Conservation (phyloP, 2,888 invertebrate species). For the Eupithecia subfuscata region DNA sequence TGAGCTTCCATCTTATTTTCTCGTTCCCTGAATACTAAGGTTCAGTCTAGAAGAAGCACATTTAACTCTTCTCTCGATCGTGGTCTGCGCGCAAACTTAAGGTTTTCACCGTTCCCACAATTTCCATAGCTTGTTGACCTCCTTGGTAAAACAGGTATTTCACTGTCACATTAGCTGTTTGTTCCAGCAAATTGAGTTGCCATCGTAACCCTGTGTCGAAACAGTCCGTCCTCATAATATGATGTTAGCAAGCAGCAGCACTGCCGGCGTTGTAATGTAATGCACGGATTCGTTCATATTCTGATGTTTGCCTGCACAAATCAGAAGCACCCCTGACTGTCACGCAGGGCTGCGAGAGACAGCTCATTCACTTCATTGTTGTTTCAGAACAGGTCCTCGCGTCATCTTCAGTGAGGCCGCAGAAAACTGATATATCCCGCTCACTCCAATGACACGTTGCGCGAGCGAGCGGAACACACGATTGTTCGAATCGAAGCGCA, state of each 20-base stretch:
- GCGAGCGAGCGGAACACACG: too few relatives aligned
- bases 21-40: too few relatives aligned
- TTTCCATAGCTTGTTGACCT: background rate
- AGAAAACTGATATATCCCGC: too few relatives aligned
- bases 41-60: too few relatives aligned
- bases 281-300: constrained; percentile 30
- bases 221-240: constrained; percentile 14
- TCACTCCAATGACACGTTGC: too few relatives aligned
- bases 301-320: constrained; percentile 33
- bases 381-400: too few relatives aligned
- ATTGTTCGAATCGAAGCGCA: too few relatives aligned
- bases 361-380: constrained; percentile 9
- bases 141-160: background rate
- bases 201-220: background rate
- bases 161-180: background rate
- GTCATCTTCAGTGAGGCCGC: too few relatives aligned
- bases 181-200: background rate
- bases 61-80: too few relatives aligned
- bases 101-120: background rate
- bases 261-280: constrained; percentile 18
- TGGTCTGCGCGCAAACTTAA: too few relatives aligned
- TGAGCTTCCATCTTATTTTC: too few relatives aligned
- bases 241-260: constrained; percentile 12
- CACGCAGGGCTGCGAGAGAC: background rate
- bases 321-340: constrained; percentile 35